Percentiles rank a stretch among this genome's conserved stretches.
These are phyloP conservation scores for Antheraea yamamai DNA, from an alignment of 2,888 invertebrate genomes.

Conservation along the genomic window DNA sequence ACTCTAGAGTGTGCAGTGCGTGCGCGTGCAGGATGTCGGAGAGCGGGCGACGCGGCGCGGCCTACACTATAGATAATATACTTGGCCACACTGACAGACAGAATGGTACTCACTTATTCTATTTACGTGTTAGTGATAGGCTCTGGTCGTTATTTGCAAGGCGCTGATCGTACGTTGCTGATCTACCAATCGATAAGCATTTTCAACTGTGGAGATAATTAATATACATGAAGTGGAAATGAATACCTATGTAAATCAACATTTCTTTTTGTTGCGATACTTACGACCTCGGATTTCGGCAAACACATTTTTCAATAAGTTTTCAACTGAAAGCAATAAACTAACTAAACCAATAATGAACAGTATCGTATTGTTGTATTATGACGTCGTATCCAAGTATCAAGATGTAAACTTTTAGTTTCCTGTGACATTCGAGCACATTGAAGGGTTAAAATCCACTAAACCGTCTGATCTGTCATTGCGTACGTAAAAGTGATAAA, in stretches of 20 bases:
- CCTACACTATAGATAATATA: conserved; percentile 74
- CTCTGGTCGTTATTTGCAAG: not conserved
- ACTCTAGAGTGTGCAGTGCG: conserved; percentile 30
- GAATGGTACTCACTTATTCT: not conserved
- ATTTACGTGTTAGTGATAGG: not conserved
- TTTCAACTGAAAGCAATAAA: not conserved
- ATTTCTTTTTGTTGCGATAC: not conserved
- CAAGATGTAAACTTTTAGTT: not conserved
- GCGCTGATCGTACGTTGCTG: not conserved
- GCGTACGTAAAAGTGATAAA: not conserved
- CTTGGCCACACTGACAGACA: conserved; percentile 52
- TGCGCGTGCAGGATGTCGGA: conserved; percentile 44
- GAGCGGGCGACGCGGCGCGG: conserved; percentile 62
- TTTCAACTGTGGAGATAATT: not conserved
- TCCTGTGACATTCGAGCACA: too few species aligned
- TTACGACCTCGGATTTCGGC: too few species aligned
- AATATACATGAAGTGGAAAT: not conserved
- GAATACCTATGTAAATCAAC: not conserved
- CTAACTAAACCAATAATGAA: not conserved
- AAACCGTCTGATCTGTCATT: not conserved
- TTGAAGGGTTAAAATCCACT: not conserved
- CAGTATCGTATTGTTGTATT: not conserved
- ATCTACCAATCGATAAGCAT: not conserved
- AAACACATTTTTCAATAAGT: too few species aligned
- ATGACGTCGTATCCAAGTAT: not conserved